phyloP scores from a whole-genome alignment of 2,797 vertebrate species.

The Catostomus latipinnis region DNA sequence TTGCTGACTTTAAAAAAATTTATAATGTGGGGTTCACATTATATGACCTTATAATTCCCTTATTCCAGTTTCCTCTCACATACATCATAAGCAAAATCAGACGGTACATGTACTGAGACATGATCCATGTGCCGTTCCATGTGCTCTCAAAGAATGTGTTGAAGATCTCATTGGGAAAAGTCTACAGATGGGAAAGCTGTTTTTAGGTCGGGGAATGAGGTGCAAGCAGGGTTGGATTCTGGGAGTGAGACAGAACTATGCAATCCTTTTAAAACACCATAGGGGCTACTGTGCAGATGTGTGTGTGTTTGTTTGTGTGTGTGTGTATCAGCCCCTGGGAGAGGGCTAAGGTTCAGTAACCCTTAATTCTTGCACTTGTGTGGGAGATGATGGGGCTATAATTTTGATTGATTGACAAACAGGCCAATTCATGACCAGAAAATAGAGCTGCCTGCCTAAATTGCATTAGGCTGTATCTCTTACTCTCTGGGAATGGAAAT shows the following conservation, averaged over 20 bases:
- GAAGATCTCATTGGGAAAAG: background rate
- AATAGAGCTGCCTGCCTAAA: constrained; percentile 51
- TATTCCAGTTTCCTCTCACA: background rate
- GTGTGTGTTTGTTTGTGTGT: background rate
- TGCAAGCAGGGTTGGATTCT: background rate
- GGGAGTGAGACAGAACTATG: background rate
- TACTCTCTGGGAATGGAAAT: constrained; percentile 12
- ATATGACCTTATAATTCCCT: constrained; percentile 7
- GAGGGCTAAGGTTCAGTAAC: constrained; percentile 68
- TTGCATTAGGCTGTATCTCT: constrained; percentile 39
- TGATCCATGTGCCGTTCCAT: constrained; percentile 17
- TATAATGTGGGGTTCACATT: constrained; percentile 4
- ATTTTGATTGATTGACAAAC: constrained; percentile 83
- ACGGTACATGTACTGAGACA: background rate
- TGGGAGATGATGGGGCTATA: constrained; percentile 82
- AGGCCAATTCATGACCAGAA: constrained; percentile 77
- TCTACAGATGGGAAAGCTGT: constrained; percentile 31
- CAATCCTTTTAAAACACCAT: constrained; percentile 19
- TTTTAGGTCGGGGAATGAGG: background rate
- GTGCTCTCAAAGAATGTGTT: constrained; percentile 31
- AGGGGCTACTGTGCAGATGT: constrained; percentile 20
- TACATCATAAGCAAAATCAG: constrained; percentile 21
- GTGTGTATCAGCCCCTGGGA: constrained; percentile 53
- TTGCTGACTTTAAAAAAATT: background rate
- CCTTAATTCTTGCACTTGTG: constrained; percentile 82